A percentile compares a stretch with the other conserved stretches of the same genome.
phyloP scores from a whole-genome alignment of 2,888 invertebrate genomes.

The Lycaena phlaeas region DNA sequence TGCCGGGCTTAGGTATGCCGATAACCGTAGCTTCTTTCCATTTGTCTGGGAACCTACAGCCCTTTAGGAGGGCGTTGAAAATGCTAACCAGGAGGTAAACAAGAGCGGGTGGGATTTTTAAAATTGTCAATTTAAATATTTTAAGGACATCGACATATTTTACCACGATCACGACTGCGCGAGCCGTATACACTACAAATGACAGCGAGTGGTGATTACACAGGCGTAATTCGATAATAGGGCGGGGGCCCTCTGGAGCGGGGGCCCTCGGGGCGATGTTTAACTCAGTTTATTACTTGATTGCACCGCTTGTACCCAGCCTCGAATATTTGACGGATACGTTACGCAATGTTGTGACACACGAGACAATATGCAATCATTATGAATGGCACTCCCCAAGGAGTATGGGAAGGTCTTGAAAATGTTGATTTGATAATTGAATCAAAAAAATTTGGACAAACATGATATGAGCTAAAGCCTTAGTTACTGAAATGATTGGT shows the following conservation, averaged over 20 bases:
- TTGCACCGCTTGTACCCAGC: slow-evolving; percentile 45
- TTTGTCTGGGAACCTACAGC: no score
- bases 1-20: no score
- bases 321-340: slow-evolving; percentile 14
- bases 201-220: slow-evolving; percentile 55
- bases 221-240: slow-evolving; percentile 59
- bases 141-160: neutral
- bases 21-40: no score
- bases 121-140: no score
- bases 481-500: no score
- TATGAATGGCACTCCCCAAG: neutral
- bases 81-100: no score
- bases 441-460: no score
- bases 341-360: slow-evolving; percentile 19
- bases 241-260: slow-evolving; percentile 26
- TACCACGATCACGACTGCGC: slow-evolving; percentile 27
- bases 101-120: no score
- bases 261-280: slow-evolving; percentile 23
- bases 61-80: no score
- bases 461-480: no score
- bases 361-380: slow-evolving; percentile 5
- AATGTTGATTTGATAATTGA: neutral
- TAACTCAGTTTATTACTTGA: slow-evolving; percentile 54
- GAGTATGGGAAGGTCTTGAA: neutral
- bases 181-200: slow-evolving; percentile 24